Percentiles rank a stretch among this genome's conserved stretches.
phyloP scores from a whole-genome alignment of 2,888 invertebrate species.

The Baronia brevicornis region DNA sequence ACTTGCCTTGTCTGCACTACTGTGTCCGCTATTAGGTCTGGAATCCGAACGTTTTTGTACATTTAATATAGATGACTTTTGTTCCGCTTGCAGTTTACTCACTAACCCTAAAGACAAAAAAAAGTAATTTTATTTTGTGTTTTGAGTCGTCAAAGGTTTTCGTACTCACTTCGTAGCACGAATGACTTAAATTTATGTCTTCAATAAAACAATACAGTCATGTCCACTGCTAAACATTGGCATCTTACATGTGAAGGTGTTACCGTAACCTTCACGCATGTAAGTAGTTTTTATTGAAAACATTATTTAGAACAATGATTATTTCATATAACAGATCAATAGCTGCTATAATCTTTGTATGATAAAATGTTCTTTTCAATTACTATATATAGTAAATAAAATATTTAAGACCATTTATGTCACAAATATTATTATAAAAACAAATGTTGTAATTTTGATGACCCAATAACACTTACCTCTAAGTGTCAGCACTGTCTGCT shows the following conservation, averaged over 20 bases:
- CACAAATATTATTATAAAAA: neutral
- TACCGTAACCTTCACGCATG: too few species aligned
- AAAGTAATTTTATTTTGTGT: neutral
- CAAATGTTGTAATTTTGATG: neutral
- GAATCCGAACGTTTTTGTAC: conserved; percentile 41
- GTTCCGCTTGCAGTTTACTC: conserved; percentile 58
- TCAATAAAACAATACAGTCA: too few species aligned
- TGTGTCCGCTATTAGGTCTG: conserved; percentile 48
- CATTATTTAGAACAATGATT: too few species aligned
- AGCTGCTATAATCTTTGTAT: neutral
- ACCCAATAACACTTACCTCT: conserved; percentile 39
- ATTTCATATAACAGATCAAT: neutral
- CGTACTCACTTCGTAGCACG: too few species aligned
- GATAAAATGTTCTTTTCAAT: too few species aligned
- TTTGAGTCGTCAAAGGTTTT: too few species aligned
- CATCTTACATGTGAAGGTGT: too few species aligned
- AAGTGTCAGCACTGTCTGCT: conserved; percentile 66
- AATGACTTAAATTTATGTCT: too few species aligned
- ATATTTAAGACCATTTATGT: too few species aligned
- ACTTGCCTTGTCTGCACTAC: conserved; percentile 49
- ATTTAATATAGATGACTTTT: conserved; percentile 33
- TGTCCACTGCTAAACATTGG: too few species aligned
- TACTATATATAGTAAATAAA: too few species aligned
- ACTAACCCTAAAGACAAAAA: conserved; percentile 45
- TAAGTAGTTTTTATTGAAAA: too few species aligned